Evolutionary conservation across 2,888 invertebrate species (phyloP).

Genomic region (Ophion obscuratus): DNA sequence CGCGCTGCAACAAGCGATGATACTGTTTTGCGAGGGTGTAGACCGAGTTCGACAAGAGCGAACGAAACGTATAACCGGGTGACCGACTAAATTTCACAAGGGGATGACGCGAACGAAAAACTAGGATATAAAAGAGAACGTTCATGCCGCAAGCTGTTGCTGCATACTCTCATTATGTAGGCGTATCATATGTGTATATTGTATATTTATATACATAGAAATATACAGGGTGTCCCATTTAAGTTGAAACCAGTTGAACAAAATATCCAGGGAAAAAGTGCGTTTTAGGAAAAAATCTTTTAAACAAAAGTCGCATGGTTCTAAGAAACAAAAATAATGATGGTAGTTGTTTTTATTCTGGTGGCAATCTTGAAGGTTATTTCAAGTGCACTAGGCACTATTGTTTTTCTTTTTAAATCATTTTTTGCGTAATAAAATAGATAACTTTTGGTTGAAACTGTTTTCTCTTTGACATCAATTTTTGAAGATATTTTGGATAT

Average conservation of each 20-base stretch:
- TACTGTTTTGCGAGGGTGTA: conserved; percentile 52
- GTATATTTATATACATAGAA: conserved; percentile 8
- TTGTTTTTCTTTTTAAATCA: too few relatives aligned
- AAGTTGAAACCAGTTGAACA: too few relatives aligned
- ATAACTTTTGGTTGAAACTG: too few relatives aligned
- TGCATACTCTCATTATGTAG: conserved; percentile 36
- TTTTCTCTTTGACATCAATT: too few relatives aligned
- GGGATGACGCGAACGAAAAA: conserved; percentile 57
- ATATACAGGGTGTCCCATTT: conserved; percentile 1
- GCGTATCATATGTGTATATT: conserved; percentile 3
- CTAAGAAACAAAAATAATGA: too few relatives aligned
- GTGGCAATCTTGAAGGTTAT: too few relatives aligned
- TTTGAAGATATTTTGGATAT: too few relatives aligned
- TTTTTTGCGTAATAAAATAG: too few relatives aligned
- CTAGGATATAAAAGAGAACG: conserved; percentile 58
- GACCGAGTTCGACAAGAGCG: conserved; percentile 33
- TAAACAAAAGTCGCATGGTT: too few relatives aligned
- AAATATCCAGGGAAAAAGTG: conserved; percentile 29
- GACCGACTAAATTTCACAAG: conserved; percentile 47
- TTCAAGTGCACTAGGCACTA: too few relatives aligned
- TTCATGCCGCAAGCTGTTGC: conserved; percentile 64
- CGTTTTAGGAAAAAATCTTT: too few relatives aligned
- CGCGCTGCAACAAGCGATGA: conserved; percentile 23
- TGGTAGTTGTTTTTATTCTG: too few relatives aligned
- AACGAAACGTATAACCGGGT: conserved; percentile 33